These are phyloP conservation scores for Spilarctia lutea DNA, from an alignment of 2,888 invertebrate species.

Conservation along the genomic window DNA sequence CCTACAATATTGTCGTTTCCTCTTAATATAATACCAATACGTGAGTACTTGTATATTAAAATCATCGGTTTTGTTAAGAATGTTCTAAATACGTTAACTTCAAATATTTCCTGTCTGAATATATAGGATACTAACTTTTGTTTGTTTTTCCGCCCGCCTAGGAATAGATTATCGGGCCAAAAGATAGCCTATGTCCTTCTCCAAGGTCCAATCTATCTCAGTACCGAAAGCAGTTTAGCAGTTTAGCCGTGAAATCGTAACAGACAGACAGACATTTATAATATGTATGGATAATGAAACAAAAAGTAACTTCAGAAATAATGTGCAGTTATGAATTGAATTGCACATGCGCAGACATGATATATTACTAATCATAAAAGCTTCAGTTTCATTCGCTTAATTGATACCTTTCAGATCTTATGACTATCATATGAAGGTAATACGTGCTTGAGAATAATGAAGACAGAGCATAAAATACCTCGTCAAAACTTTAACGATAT, in stretches of 20 bases:
- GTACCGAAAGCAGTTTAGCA: too few species aligned
- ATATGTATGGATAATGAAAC: not conserved
- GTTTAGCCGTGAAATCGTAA: too few species aligned
- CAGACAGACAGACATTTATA: too few species aligned
- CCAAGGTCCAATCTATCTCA: too few species aligned
- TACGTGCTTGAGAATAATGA: not conserved
- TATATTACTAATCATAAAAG: slow-evolving; percentile 3
- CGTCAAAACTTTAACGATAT: not conserved
- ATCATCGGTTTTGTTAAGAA: not conserved
- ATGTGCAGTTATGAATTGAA: not conserved
- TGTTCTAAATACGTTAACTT: not conserved
- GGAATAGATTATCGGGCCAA: too few species aligned
- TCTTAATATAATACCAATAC: not conserved
- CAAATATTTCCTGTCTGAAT: not conserved
- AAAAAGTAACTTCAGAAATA: not conserved
- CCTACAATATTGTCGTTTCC: not conserved
- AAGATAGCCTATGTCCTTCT: too few species aligned
- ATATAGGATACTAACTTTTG: not conserved
- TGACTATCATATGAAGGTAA: not conserved
- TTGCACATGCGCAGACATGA: slow-evolving; percentile 7
- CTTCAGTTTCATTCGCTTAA: not conserved
- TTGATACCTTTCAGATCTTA: not conserved
- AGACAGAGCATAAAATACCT: not conserved
- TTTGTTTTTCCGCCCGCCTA: too few species aligned
- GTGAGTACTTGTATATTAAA: not conserved